A percentile compares a stretch with the other conserved stretches of the same genome.
Evolutionary conservation across 2,113 vertebrate genomes (phyloP).

Genomic region (Halcyon senegalensis): DNA sequence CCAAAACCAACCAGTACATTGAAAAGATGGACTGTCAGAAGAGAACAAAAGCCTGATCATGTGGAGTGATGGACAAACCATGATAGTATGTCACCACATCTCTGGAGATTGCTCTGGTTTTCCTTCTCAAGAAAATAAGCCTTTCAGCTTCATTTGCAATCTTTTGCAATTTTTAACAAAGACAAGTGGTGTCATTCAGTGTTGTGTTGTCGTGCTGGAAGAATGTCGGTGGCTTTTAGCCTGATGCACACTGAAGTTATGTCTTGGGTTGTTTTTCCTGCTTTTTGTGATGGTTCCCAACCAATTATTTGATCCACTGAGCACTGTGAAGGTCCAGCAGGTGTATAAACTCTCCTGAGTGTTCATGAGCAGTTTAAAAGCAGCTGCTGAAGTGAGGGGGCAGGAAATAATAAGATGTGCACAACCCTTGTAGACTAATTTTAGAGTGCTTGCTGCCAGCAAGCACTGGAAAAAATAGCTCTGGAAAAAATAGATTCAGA

Average conservation of each 20-base stretch:
- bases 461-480: neutral
- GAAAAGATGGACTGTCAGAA: neutral
- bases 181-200: neutral
- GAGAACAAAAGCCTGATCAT: neutral
- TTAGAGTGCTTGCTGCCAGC: neutral
- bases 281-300: neutral
- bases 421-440: neutral
- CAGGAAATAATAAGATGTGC: neutral
- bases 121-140: neutral
- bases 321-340: neutral
- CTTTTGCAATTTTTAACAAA: neutral
- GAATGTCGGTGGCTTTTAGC: neutral
- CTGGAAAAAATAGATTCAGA: neutral
- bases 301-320: neutral
- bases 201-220: neutral
- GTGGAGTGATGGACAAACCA: neutral
- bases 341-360: neutral
- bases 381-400: neutral
- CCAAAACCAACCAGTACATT: neutral
- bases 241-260: neutral
- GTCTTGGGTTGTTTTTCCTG: neutral
- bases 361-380: neutral
- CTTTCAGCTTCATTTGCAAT: neutral
- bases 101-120: neutral
- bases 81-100: neutral